Evolutionary conservation across 2,888 invertebrate species (phyloP).

Genomic region (Anodontia alba): DNA sequence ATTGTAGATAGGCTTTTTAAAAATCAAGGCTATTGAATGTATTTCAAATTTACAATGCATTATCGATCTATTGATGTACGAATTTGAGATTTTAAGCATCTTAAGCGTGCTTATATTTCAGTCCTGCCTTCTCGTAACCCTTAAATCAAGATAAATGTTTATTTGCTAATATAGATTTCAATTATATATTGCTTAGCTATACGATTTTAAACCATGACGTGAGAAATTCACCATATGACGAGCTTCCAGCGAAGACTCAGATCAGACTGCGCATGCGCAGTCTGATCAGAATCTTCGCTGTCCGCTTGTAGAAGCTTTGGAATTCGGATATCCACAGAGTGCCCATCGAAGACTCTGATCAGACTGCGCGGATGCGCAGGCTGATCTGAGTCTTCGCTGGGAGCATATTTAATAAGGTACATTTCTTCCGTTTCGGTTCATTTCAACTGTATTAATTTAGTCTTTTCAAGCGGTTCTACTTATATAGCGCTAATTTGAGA

Average conservation of each 20-base stretch:
- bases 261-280: too few species aligned
- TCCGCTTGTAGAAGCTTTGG: neutral
- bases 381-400: neutral
- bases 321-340: neutral
- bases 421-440: too few species aligned
- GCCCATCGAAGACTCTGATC: neutral
- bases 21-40: too few species aligned
- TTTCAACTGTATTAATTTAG: neutral
- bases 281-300: too few species aligned
- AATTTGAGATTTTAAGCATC: neutral
- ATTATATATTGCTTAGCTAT: neutral
- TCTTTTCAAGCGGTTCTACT: neutral
- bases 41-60: neutral
- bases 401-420: too few species aligned
- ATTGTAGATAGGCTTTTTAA: too few species aligned
- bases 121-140: neutral
- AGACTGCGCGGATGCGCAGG: neutral
- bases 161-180: neutral
- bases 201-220: too few species aligned
- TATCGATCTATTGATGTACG: neutral
- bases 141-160: constrained; percentile 8
- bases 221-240: too few species aligned
- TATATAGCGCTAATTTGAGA: neutral
- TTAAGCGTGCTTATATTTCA: neutral
- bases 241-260: too few species aligned